Conservation (phyloP, 2,888 invertebrate species). For the Polydesmus complanatus region DNA sequence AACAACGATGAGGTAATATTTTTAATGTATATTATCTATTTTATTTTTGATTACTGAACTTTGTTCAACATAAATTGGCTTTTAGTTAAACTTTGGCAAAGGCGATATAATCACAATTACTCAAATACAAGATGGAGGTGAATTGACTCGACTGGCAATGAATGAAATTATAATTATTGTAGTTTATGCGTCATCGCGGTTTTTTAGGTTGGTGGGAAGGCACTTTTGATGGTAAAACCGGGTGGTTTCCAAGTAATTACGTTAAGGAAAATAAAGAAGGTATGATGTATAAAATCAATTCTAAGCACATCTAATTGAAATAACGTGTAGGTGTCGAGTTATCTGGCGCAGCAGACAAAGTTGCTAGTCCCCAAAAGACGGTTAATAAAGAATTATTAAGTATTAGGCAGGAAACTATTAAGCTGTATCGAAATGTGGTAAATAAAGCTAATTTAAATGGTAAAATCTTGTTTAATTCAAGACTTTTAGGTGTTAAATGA, state of each 20-base stretch:
- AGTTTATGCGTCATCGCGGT: too few species aligned
- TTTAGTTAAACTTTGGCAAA: conserved; percentile 76
- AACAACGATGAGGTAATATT: conserved; percentile 83
- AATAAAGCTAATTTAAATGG: conserved; percentile 15
- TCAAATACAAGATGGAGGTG: conserved; percentile 77
- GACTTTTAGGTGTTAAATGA: conserved; percentile 54
- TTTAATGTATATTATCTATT: conserved; percentile 7
- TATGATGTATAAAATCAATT: conserved; percentile 16
- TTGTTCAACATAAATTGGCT: conserved; percentile 2
- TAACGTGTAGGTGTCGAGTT: neutral
- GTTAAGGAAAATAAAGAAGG: conserved; percentile 70
- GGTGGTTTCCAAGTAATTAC: conserved; percentile 98
- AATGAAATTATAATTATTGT: too few species aligned
- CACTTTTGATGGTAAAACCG: conserved; percentile 82
- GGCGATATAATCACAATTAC: conserved; percentile 94
- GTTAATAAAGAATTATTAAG: conserved; percentile 13
- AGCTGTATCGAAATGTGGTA: conserved; percentile 31
- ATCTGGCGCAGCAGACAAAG: neutral
- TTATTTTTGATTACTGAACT: neutral
- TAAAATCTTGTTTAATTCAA: neutral
- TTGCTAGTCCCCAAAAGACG: neutral
- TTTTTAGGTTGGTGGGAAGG: conserved; percentile 89
- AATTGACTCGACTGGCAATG: neutral
- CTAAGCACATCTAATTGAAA: neutral
- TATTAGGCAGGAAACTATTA: conserved; percentile 28